These are phyloP conservation scores for Calephelis nemesis DNA, from an alignment of 1,140 invertebrate genomes.

Conservation along the genomic window DNA sequence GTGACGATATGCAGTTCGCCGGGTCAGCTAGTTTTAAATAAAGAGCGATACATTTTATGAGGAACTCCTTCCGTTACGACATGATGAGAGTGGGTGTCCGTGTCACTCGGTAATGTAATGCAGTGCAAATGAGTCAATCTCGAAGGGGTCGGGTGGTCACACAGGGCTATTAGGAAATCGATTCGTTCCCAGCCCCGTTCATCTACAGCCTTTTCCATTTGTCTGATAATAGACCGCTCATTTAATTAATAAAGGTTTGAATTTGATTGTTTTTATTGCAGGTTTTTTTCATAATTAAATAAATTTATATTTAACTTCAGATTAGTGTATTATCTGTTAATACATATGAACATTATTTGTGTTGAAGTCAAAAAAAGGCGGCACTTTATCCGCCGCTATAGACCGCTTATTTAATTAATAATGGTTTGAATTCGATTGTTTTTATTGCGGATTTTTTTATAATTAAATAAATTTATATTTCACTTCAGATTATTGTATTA, in stretches of 20 bases:
- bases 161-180: constrained; percentile 74
- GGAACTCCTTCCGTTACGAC: constrained; percentile 52
- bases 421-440: constrained; percentile 30
- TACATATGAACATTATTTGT: too few relatives aligned
- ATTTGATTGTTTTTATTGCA: constrained; percentile 18
- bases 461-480: too few relatives aligned
- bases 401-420: constrained; percentile 49
- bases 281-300: too few relatives aligned
- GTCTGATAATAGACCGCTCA: constrained; percentile 45
- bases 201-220: constrained; percentile 49
- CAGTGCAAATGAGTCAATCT: constrained; percentile 79
- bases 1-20: too few relatives aligned
- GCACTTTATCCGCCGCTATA: too few relatives aligned
- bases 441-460: not conserved
- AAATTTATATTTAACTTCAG: too few relatives aligned
- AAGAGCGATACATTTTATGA: not conserved
- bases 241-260: constrained; percentile 47
- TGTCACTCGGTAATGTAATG: constrained; percentile 76
- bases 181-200: constrained; percentile 62
- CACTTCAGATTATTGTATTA: too few relatives aligned
- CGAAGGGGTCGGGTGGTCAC: constrained; percentile 62
- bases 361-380: too few relatives aligned
- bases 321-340: too few relatives aligned
- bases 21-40: too few relatives aligned
- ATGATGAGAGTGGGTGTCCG: constrained; percentile 73